Conservation (phyloP, 2,113 vertebrate genomes). For the Halcyon malimbica region DNA sequence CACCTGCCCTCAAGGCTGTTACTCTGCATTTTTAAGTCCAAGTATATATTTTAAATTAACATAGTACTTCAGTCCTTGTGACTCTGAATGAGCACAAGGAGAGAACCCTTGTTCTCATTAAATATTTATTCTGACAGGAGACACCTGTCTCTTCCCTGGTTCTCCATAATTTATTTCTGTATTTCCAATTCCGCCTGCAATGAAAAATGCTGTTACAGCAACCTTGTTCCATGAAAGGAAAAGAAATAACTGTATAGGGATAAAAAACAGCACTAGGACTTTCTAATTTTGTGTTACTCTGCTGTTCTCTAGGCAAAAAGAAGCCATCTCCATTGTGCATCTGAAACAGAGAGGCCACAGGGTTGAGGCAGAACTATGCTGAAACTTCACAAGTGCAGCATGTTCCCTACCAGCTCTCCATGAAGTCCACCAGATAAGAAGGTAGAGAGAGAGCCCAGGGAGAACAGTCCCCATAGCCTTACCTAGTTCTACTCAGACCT, state of each 20-base stretch:
- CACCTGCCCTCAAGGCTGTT: background rate
- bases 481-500: background rate
- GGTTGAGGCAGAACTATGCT: background rate
- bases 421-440: background rate
- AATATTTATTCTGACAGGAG: constrained; percentile 27
- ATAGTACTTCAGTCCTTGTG: background rate
- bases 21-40: constrained; percentile 11
- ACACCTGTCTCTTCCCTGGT: background rate
- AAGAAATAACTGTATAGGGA: background rate
- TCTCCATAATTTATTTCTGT: constrained; percentile 42
- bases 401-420: background rate
- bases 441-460: background rate
- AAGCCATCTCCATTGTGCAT: background rate
- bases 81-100: background rate
- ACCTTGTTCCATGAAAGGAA: background rate
- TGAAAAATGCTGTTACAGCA: background rate
- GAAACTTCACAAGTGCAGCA: background rate
- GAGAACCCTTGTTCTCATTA: constrained; percentile 27
- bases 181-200: background rate
- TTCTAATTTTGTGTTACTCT: background rate
- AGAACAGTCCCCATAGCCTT: background rate
- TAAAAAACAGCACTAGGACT: background rate
- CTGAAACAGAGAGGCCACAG: background rate
- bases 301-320: background rate
- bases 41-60: constrained; percentile 30